Evolutionary conservation across 2,113 vertebrate species (phyloP), one percentile per base, ranked within the genome.

Genomic region (Panurus biarmicus): DNA sequence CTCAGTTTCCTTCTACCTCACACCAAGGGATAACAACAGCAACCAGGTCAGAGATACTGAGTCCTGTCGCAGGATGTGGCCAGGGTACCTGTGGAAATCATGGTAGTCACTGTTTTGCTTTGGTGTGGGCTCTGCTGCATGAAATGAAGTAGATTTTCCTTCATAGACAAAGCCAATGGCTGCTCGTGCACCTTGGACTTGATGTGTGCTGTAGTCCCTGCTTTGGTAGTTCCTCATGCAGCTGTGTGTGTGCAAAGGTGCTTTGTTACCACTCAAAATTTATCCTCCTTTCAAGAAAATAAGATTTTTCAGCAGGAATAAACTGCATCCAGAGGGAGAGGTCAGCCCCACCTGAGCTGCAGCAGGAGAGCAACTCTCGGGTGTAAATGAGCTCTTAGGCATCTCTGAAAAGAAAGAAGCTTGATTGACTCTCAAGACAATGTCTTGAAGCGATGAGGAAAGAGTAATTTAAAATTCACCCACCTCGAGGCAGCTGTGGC

Each of bases 381-480:
- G 22, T 86, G 10, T n/a, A 67, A 75, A 90, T 35, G 48, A 85
- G 31, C 9, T 6, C 16, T 93, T 72, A 17, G 45, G 47, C 16
- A 53, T 28, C 31, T 24, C 31, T 54, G 67, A 28, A 33, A 65
- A 24, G 33, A n/a, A 61, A 81, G 25, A 56, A 24, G 25, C 29
- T 57, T 58, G 35, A 61, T 26, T 84, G 67, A 54, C 11, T 92
- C 72, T 89, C 72, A 62, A 50, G 50, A 45, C 25, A 70, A 47
- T 17, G 26, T 50, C 83, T 90, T 77, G 69, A 94, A 90, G 75
- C 0, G 0, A 80, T 26, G 64, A 90, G 25, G 58, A 85, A 92
- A 83, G 79, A 86, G n/a, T 70, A 80, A 84, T 88, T 92, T 93
- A 76, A 88, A 93, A 90, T 88, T 45, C 72, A 95, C 58, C 54